Base-by-base conservation (phyloP, 2,113 vertebrate species). In the Bombycilla garrulus region DNA sequence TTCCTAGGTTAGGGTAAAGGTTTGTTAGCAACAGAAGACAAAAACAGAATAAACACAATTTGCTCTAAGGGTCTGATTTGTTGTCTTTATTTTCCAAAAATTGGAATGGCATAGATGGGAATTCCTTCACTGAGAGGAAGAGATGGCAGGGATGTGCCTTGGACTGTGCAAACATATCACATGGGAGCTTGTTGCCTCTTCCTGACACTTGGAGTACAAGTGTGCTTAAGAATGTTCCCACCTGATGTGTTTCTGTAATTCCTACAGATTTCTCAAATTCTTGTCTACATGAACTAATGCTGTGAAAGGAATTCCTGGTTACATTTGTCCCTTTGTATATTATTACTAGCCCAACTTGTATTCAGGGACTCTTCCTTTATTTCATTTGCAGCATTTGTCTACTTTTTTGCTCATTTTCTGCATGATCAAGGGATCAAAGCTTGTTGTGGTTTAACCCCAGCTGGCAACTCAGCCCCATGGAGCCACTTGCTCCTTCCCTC, bases 1-100 rank as follows among this genome's bases (percentile, higher is more conserved):
- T 96, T 95, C 83, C 42, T 95, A 85, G 72, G 36, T 28, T 87
- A 78, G 50, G 64, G 31, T 79, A 57, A 88, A 70, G 60, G 81
- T 84, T 94, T 96, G 82, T 92, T 95, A 88, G 50, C 53, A 53
- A 86, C 31, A 50, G 28, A 50, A 83, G 33, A 72, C n/a, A 72
- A 88, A 91, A 94, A 7, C 35, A 64, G 72, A 97, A 96, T 96
- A 97, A 97, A 97, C 31, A 38, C 40, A 64, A 92, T 82, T 90
- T 97, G 61, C 71, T 96, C 67, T 92, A 95, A 90, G 73, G 88
- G 24, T 58, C 42, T 83, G 83, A 76, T 69, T 60, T 88, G 36
- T 71, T 84, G 76, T 56, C 69, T 90, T 78, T 87, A 25, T 79
- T 44, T 79, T 84, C 76, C n/a, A 44, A 70, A 88, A 88, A 48